Conservation (phyloP, 2,888 invertebrate species). For the Netelia fuscicornis region DNA sequence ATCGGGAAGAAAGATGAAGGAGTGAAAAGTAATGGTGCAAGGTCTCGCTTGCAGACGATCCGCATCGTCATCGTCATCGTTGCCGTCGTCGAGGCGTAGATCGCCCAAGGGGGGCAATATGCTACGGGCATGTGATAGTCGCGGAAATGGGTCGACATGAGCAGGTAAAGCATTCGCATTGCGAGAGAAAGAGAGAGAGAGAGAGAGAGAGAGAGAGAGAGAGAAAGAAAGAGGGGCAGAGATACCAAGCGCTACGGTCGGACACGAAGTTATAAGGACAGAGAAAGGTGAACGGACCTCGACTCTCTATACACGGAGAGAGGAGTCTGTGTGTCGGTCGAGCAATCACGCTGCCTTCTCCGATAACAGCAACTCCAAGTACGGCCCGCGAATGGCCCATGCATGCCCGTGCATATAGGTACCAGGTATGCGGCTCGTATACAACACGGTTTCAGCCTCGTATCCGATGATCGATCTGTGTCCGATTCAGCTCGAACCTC, state of each 20-base stretch:
- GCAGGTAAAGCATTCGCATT: constrained; percentile 33
- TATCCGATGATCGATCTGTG: constrained; percentile 39
- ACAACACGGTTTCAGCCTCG: constrained; percentile 20
- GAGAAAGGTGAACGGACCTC: constrained; percentile 79
- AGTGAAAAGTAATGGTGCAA: constrained; percentile 65
- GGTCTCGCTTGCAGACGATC: constrained; percentile 57
- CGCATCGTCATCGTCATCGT: constrained; percentile 53
- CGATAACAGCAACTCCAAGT: constrained; percentile 58
- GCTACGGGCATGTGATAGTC: constrained; percentile 66
- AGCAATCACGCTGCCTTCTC: constrained; percentile 59
- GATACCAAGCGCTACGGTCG: constrained; percentile 29
- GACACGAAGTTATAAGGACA: constrained; percentile 31
- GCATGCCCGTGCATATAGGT: constrained; percentile 8
- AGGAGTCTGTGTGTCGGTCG: constrained; percentile 70
- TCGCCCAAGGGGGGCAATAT: constrained; percentile 52
- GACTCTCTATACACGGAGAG: constrained; percentile 72
- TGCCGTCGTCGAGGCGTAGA: constrained; percentile 55
- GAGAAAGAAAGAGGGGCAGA: constrained; percentile 30
- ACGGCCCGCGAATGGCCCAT: constrained; percentile 3
- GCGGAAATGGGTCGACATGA: constrained; percentile 76
- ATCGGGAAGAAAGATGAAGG: constrained; percentile 44
- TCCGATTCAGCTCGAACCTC: constrained; percentile 4
- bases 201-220: constrained; percentile 65
- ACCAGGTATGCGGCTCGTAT: neutral
- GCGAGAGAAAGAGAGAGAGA: constrained; percentile 52